Percentiles rank a stretch among this genome's conserved stretches.
These are phyloP conservation scores for Ammospiza caudacuta DNA, from an alignment of 2,113 vertebrate genomes.

Conservation along the genomic window DNA sequence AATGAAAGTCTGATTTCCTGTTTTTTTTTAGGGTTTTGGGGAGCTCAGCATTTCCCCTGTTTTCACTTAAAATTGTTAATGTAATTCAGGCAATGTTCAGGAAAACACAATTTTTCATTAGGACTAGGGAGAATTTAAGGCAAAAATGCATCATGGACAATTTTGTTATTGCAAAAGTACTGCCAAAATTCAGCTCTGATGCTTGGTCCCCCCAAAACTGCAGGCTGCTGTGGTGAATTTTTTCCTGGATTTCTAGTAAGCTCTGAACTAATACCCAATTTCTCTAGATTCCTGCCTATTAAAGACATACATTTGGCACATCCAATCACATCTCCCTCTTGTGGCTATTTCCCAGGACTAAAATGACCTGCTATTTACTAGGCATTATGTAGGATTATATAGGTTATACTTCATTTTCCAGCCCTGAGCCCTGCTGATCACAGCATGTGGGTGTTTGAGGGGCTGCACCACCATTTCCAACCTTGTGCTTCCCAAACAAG, in stretches of 20 bases:
- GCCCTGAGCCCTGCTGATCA: background rate
- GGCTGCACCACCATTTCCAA: background rate
- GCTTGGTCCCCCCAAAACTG: background rate
- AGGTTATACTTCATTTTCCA: background rate
- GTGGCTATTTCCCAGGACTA: constrained; percentile 43
- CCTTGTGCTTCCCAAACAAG: background rate
- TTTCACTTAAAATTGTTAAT: background rate
- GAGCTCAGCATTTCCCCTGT: accelerated
- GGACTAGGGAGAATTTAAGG: background rate
- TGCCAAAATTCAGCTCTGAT: background rate
- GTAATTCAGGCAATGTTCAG: background rate
- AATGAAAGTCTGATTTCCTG: background rate
- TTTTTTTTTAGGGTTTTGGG: background rate
- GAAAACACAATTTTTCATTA: background rate
- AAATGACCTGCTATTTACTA: background rate
- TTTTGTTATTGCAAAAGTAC: background rate
- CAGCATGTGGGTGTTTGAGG: accelerated
- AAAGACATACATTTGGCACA: background rate
- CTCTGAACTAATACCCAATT: background rate
- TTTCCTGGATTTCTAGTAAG: background rate
- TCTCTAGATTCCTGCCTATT: background rate
- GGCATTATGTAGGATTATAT: background rate
- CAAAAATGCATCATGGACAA: background rate
- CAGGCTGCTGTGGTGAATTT: background rate
- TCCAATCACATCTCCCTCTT: constrained; percentile 64